These are phyloP conservation scores for Tringa solitaria DNA, from an alignment of 2,113 vertebrate genomes.

Conservation along the genomic window DNA sequence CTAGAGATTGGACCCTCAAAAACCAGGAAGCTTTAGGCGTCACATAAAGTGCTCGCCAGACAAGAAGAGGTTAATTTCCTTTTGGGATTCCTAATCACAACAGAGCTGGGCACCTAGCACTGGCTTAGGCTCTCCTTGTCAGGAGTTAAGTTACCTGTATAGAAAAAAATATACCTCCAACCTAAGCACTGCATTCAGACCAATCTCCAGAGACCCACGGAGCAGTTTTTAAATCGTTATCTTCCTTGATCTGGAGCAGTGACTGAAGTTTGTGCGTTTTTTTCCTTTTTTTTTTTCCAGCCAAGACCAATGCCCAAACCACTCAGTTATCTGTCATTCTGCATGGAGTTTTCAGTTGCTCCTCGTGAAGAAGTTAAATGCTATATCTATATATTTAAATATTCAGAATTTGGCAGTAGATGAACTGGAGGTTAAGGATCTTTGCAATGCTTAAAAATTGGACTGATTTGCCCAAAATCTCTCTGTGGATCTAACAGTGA, in stretches of 20 bases:
- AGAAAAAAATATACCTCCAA: neutral
- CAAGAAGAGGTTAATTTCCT: neutral
- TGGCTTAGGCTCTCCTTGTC: neutral
- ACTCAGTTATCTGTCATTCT: neutral
- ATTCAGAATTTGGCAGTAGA: neutral
- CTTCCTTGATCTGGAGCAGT: neutral
- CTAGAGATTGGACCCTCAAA: neutral
- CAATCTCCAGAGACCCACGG: neutral
- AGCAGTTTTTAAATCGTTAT: neutral
- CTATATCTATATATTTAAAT: neutral
- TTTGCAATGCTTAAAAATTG: neutral
- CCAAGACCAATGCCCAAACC: neutral
- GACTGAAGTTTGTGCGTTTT: neutral
- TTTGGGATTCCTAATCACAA: neutral
- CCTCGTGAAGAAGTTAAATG: neutral
- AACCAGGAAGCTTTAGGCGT: neutral
- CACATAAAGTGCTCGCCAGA: neutral
- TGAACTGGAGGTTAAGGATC: neutral
- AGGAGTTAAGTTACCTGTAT: accelerated
- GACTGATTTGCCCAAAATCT: neutral
- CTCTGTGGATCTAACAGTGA: neutral
- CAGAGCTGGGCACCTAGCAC: neutral
- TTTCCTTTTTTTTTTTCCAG: neutral
- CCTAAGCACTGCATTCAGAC: neutral
- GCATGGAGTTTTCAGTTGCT: neutral